These are phyloP conservation scores for Chloroclystis v-ata DNA, from an alignment of 2,888 invertebrate genomes.

Conservation along the genomic window DNA sequence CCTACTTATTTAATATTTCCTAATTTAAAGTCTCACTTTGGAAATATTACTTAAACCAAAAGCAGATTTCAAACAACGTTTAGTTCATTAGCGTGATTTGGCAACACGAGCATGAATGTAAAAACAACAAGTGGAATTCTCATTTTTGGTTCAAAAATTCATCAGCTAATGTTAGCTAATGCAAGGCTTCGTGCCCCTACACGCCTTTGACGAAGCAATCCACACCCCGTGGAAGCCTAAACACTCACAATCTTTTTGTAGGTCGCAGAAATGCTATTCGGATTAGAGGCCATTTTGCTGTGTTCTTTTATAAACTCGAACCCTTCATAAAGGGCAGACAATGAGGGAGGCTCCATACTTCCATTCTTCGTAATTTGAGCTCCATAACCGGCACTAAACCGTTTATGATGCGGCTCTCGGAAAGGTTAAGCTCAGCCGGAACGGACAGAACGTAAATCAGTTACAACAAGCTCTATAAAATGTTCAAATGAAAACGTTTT, in stretches of 20 bases:
- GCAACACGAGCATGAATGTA: constrained; percentile 11
- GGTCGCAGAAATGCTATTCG: constrained; percentile 70
- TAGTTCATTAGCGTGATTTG: constrained; percentile 16
- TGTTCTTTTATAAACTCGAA: constrained; percentile 64
- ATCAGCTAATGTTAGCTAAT: constrained; percentile 23
- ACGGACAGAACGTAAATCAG: constrained; percentile 59
- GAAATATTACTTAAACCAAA: too few relatives aligned
- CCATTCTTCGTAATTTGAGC: constrained; percentile 69
- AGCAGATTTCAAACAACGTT: too few relatives aligned
- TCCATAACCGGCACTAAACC: constrained; percentile 69
- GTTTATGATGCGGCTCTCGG: constrained; percentile 70
- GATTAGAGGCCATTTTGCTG: constrained; percentile 63
- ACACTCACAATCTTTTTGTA: constrained; percentile 56
- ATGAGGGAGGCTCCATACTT: constrained; percentile 60
- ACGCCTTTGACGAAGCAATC: constrained; percentile 19
- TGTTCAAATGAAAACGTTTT: constrained; percentile 50
- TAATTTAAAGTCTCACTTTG: too few relatives aligned
- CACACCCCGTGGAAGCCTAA: constrained; percentile 36
- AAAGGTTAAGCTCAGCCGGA: constrained; percentile 67
- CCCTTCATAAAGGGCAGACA: constrained; percentile 68
- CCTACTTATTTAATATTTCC: too few relatives aligned
- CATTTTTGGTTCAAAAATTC: constrained; percentile 13
- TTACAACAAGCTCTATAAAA: constrained; percentile 52
- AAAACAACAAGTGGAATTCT: constrained; percentile 17
- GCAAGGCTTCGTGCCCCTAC: constrained; percentile 9